Evolutionary conservation across 2,888 invertebrate genomes (phyloP), one percentile per base, ranked within the genome.

Genomic region (Hypselothyrea guttata): DNA sequence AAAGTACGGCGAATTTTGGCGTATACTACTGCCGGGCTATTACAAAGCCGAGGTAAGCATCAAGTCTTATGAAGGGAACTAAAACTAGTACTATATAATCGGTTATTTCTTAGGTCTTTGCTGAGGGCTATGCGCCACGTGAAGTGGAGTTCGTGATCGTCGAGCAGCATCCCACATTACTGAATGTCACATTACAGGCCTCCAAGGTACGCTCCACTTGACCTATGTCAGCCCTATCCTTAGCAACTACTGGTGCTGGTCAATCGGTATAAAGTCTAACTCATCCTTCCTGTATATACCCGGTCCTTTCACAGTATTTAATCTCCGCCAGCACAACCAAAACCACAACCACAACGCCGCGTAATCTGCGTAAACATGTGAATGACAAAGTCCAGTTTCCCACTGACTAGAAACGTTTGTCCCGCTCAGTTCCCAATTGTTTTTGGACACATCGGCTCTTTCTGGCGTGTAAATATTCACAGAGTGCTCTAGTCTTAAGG

Each of bases 1-100:
- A 7, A 94, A 95, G 87, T 94, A 95, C 88, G 98, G 98, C n/a
- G 98, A 98, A 90, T 98, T 95, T 91, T 98, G 97, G 97, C 93
- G 97, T 84, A 94, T 98, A 61, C 90, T 98, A 15, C 90, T 97
- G 61, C 97, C 98, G 1, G 97, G 97, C 71, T 91, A 93, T 48
- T 98, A 98, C 90, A 94, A 93, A 78, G 90, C 97, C 9, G 94
- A 96, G 92, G 97, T 97, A 89, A 87, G 53, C 42, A 1, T n/a
- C 11, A 1, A 27, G 0, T 12, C 9, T 7, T 5, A n/a, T n/a
- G 4, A 2, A 1, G 7, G 2, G 11, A 13, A 13, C 18, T 2
- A 22, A 9, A 9, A n/a, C 13, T 1, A 13, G 30, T 7, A 18
- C 4, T 40, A 15, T 49, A 44, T 27, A 2, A 40, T 35, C 8